phyloP scores from a whole-genome alignment of 2,888 invertebrate genomes.

The Leucoma salicis region DNA sequence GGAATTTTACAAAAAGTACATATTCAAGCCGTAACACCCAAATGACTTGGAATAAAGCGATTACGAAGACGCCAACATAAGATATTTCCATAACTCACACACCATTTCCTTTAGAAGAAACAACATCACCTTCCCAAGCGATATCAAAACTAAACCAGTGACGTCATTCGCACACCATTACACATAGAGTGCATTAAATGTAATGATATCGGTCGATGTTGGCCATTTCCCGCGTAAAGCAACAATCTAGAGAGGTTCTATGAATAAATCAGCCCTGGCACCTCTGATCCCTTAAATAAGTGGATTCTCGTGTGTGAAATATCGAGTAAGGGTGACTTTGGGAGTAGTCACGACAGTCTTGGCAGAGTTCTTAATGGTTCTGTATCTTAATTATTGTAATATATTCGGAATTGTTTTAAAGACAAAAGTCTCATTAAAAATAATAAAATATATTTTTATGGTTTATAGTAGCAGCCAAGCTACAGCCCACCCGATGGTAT shows the following conservation, averaged over 20 bases:
- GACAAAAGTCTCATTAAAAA: neutral
- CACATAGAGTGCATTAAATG: conserved; percentile 21
- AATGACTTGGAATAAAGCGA: neutral
- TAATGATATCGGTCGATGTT: conserved; percentile 30
- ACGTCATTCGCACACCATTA: conserved; percentile 32
- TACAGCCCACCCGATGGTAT: no score
- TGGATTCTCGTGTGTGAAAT: conserved; percentile 74
- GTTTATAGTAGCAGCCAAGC: no score
- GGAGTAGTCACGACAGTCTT: conserved; percentile 5
- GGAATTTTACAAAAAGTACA: no score
- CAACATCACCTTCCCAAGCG: conserved; percentile 3
- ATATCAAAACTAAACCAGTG: conserved; percentile 17
- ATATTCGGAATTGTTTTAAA: neutral
- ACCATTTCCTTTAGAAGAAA: conserved; percentile 2
- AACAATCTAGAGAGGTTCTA: conserved; percentile 47
- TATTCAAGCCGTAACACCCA: neutral
- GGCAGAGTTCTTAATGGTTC: conserved; percentile 2
- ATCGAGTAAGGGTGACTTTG: conserved; percentile 48
- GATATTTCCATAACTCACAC: neutral
- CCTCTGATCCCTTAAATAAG: conserved; percentile 79
- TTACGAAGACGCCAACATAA: neutral
- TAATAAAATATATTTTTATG: neutral
- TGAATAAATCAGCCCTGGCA: conserved; percentile 72
- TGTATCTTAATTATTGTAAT: neutral
- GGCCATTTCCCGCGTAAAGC: conserved; percentile 37